Evolutionary conservation across 2,797 vertebrate genomes (phyloP).

Genomic region (Ispidina lecontei): DNA sequence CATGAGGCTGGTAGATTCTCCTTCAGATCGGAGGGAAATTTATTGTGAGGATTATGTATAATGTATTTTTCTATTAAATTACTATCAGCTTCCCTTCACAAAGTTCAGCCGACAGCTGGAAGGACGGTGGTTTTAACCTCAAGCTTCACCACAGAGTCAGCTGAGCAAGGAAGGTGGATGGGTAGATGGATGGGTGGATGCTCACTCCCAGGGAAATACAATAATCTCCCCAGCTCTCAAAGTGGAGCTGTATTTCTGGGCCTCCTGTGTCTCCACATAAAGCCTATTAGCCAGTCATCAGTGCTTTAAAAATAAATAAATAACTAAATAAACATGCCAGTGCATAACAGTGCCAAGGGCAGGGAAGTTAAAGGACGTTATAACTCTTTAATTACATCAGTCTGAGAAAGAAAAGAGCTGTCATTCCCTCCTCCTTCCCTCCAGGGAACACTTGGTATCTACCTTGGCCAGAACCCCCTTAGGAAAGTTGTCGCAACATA

Average conservation of each 20-base stretch:
- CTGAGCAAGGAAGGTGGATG: background rate
- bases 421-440: conserved; percentile 16
- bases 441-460: conserved; percentile 41
- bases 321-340: background rate
- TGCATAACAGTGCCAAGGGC: conserved; percentile 33
- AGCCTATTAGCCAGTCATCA: background rate
- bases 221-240: background rate
- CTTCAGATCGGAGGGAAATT: conserved; percentile 43
- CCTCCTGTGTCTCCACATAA: background rate
- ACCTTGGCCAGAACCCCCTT: conserved; percentile 46
- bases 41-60: conserved; percentile 26
- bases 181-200: background rate
- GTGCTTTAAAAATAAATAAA: background rate
- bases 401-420: conserved; percentile 37
- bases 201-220: background rate
- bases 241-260: background rate
- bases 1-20: background rate
- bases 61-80: conserved; percentile 53
- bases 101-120: background rate
- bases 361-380: conserved; percentile 41
- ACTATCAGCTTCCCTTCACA: conserved; percentile 22
- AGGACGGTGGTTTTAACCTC: conserved; percentile 42
- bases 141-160: background rate
- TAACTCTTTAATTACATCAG: conserved; percentile 65
- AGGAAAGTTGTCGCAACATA: conserved; percentile 42